Evolutionary conservation across 2,888 invertebrate genomes (phyloP).

Genomic region (Leptopilina syphax): DNA sequence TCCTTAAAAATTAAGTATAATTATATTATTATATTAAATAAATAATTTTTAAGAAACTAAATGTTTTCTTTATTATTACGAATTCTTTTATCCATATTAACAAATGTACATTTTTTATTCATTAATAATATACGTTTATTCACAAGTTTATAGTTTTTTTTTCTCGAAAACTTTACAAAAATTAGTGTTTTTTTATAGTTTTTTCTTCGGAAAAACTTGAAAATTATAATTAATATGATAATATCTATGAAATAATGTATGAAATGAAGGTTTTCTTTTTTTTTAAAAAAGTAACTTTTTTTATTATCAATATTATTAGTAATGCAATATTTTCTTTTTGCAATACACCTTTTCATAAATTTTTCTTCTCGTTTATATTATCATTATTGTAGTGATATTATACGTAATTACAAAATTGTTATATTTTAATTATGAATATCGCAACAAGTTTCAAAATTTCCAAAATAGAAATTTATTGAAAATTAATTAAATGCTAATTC

Average conservation of each 20-base stretch:
- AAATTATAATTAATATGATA: too few relatives aligned
- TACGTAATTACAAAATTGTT: constrained; percentile 43
- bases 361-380: constrained; percentile 47
- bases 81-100: too few relatives aligned
- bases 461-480: constrained; percentile 3
- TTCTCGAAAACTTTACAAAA: too few relatives aligned
- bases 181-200: too few relatives aligned
- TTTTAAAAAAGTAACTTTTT: constrained; percentile 47
- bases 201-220: too few relatives aligned
- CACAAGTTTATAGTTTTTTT: too few relatives aligned
- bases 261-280: neutral
- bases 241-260: too few relatives aligned
- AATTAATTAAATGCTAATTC: constrained; percentile 12
- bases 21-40: neutral
- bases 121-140: neutral
- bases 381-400: constrained; percentile 23
- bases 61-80: neutral
- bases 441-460: neutral
- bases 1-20: neutral
- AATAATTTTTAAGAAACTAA: constrained; percentile 1
- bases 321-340: constrained; percentile 61
- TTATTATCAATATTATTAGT: constrained; percentile 63
- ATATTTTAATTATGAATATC: constrained; percentile 31
- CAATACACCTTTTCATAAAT: constrained; percentile 62
- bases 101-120: constrained; percentile 4